Conservation (phyloP, 1,140 invertebrate species). For the Megalopta genalis region DNA sequence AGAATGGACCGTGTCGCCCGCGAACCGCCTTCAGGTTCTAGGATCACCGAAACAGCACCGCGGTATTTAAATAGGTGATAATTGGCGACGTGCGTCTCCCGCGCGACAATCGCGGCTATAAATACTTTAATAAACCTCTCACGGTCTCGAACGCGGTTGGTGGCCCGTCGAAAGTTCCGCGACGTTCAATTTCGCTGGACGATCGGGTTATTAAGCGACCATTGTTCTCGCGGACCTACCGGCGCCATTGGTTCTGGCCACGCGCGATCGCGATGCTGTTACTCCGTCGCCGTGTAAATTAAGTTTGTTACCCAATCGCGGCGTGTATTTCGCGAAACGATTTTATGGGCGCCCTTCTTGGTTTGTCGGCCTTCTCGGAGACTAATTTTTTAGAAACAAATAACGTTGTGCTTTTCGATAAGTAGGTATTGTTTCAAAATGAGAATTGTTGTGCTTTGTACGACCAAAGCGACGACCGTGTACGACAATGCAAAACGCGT, state of each 20-base stretch:
- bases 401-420: no score
- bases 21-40: conserved; percentile 19
- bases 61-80: conserved; percentile 53
- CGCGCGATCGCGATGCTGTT: neutral
- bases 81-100: conserved; percentile 51
- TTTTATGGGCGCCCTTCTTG: no score
- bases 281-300: neutral
- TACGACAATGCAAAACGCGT: no score
- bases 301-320: no score
- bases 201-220: conserved; percentile 31
- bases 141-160: neutral
- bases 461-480: no score
- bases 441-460: no score
- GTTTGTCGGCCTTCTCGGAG: no score
- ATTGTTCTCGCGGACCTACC: neutral
- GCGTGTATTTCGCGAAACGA: no score
- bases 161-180: neutral
- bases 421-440: no score
- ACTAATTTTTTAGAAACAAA: no score
- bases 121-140: conserved; percentile 49
- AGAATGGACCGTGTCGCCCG: conserved; percentile 42
- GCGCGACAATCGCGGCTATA: conserved; percentile 56
- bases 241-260: neutral
- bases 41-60: conserved; percentile 67
- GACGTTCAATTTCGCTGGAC: conserved; percentile 24